Evolutionary conservation across 2,113 vertebrate species (phyloP).

Genomic region (Ovis canadensis): DNA sequence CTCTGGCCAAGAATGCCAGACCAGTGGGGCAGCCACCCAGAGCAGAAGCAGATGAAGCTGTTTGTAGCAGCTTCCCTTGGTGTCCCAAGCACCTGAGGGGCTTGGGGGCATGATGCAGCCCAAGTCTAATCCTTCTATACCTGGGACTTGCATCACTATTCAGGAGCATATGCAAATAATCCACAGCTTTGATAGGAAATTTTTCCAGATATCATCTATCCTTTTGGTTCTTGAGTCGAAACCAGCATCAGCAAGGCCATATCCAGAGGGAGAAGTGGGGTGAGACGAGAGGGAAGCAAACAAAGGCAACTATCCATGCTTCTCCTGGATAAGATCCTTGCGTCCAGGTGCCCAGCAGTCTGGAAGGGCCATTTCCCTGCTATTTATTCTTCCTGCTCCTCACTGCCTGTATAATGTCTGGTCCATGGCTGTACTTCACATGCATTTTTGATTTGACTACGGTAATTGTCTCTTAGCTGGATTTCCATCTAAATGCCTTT

Average conservation of each 20-base stretch:
- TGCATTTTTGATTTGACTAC: neutral
- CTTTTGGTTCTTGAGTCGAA: conserved; percentile 18
- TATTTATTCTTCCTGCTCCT: neutral
- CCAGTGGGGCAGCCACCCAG: neutral
- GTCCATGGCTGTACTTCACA: neutral
- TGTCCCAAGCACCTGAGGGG: neutral
- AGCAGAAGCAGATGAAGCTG: neutral
- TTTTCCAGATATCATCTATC: neutral
- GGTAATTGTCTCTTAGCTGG: neutral
- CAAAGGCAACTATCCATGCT: neutral
- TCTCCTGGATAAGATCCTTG: neutral
- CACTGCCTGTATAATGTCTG: neutral
- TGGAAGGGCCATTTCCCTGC: neutral
- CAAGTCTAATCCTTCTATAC: neutral
- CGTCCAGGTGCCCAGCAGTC: neutral
- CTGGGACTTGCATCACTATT: neutral
- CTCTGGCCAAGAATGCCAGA: neutral
- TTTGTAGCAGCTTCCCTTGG: neutral
- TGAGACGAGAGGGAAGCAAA: neutral
- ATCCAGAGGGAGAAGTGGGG: neutral
- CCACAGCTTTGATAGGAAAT: neutral
- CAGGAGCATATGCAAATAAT: neutral
- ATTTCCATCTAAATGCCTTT: neutral
- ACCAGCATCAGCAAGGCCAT: neutral
- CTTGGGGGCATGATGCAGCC: neutral